Percentiles rank a stretch among this genome's conserved stretches.
Conservation (phyloP, 1,140 invertebrate genomes). For the Ostrea denselamellosa region DNA sequence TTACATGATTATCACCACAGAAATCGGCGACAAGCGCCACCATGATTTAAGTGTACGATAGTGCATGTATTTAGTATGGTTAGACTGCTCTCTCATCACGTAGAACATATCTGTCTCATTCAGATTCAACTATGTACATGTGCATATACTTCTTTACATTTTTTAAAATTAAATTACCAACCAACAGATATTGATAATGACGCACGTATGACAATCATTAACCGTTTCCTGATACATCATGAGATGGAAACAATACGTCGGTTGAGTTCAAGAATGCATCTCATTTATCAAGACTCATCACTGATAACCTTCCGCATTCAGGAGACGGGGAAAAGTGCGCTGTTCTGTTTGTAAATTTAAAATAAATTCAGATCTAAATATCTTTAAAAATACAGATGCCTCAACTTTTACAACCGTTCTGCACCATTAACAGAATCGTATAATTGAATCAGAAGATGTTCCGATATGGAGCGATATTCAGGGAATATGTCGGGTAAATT, state of each 20-base stretch:
- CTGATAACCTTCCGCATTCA: slow-evolving; percentile 25
- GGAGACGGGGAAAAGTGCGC: slow-evolving; percentile 25
- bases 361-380: slow-evolving; percentile 33
- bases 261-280: slow-evolving; percentile 26
- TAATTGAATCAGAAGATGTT: slow-evolving; percentile 34
- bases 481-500: slow-evolving; percentile 6
- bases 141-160: too few species aligned
- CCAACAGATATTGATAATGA: slow-evolving; percentile 19
- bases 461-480: slow-evolving; percentile 19
- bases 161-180: background rate
- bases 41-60: too few species aligned
- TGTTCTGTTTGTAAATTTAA: slow-evolving; percentile 27
- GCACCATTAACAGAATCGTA: slow-evolving; percentile 29
- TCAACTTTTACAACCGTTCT: slow-evolving; percentile 23
- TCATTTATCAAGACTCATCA: slow-evolving; percentile 25
- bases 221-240: background rate
- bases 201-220: slow-evolving; percentile 3
- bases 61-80: too few species aligned
- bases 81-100: too few species aligned
- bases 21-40: too few species aligned
- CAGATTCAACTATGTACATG: too few species aligned
- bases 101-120: too few species aligned
- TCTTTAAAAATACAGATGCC: slow-evolving; percentile 29
- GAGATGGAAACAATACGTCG: slow-evolving; percentile 1
- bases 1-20: too few species aligned